Conservation (phyloP, 2,797 vertebrate genomes). For the Rhinogobio ventralis region DNA sequence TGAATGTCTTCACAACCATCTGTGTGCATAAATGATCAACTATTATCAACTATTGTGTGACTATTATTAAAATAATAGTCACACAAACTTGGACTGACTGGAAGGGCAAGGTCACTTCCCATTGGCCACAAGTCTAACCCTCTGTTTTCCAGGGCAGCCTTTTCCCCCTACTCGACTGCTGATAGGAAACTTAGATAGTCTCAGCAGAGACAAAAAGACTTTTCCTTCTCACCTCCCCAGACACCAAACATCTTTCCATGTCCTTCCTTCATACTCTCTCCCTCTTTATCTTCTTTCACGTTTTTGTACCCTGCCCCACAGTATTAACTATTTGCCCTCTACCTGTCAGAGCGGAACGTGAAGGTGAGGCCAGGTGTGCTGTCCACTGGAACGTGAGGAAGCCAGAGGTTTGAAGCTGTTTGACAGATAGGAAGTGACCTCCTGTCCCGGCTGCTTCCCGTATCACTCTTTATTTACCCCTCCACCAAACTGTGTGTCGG, state of each 20-base stretch:
- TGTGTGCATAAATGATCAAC: background rate
- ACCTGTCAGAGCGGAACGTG: slow-evolving; percentile 52
- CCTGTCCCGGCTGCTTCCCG: slow-evolving; percentile 76
- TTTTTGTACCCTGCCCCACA: slow-evolving; percentile 48
- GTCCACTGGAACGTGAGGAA: slow-evolving; percentile 14
- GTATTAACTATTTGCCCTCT: slow-evolving; percentile 64
- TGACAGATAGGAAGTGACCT: slow-evolving; percentile 77
- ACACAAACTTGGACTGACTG: slow-evolving; percentile 72
- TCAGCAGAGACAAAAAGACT: slow-evolving; percentile 78
- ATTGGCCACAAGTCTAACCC: slow-evolving; percentile 81
- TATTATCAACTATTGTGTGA: too few relatives aligned
- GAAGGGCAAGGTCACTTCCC: slow-evolving; percentile 84
- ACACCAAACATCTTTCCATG: slow-evolving; percentile 67
- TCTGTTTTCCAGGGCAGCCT: slow-evolving; percentile 83
- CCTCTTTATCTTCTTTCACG: slow-evolving; percentile 48
- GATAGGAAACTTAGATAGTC: slow-evolving; percentile 85
- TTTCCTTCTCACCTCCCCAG: slow-evolving; percentile 74
- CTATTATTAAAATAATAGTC: too few relatives aligned
- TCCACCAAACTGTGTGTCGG: slow-evolving; percentile 35
- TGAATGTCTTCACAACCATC: slow-evolving; percentile 22
- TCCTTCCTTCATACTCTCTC: slow-evolving; percentile 61
- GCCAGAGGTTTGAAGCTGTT: slow-evolving; percentile 60
- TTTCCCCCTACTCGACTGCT: slow-evolving; percentile 79
- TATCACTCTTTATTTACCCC: slow-evolving; percentile 66
- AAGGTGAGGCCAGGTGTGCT: slow-evolving; percentile 64